A percentile compares a stretch with the other conserved stretches of the same genome.
These are phyloP conservation scores for Esox masquinongy DNA, from an alignment of 2,797 vertebrate genomes.

Conservation along the genomic window DNA sequence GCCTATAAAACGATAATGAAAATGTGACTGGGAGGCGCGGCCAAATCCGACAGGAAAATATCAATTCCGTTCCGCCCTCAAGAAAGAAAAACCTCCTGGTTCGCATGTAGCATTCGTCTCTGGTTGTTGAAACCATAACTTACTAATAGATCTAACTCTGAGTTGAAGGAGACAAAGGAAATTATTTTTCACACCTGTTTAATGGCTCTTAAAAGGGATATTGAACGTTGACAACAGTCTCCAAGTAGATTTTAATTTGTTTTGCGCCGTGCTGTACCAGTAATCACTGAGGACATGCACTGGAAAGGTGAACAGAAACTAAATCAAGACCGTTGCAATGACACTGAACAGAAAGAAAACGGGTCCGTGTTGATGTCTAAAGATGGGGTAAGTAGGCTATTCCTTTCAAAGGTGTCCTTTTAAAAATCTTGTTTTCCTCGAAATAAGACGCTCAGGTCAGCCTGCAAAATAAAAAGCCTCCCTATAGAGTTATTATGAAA, in stretches of 20 bases:
- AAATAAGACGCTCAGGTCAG: neutral
- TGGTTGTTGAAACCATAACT: slow-evolving; percentile 4
- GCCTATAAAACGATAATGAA: slow-evolving; percentile 3
- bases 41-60: slow-evolving; percentile 53
- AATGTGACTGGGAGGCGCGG: slow-evolving; percentile 77
- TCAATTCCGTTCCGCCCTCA: slow-evolving; percentile 79
- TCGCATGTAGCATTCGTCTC: too few relatives aligned
- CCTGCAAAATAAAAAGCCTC: neutral
- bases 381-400: slow-evolving; percentile 79
- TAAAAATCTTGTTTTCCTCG: neutral
- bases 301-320: slow-evolving; percentile 89
- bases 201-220: neutral
- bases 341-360: slow-evolving; percentile 73
- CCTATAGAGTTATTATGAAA: neutral
- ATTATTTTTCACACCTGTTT: neutral
- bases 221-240: slow-evolving; percentile 10
- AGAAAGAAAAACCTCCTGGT: slow-evolving; percentile 69
- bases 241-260: slow-evolving; percentile 30
- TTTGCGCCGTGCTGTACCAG: slow-evolving; percentile 56
- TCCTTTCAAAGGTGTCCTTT: neutral
- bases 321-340: slow-evolving; percentile 66
- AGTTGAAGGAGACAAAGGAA: slow-evolving; percentile 22
- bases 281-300: slow-evolving; percentile 76
- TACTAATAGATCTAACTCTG: slow-evolving; percentile 27
- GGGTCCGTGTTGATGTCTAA: slow-evolving; percentile 68